Percentiles rank a stretch among this genome's conserved stretches.
Conservation (phyloP, 2,888 invertebrate species). For the Diaphora mendica region DNA sequence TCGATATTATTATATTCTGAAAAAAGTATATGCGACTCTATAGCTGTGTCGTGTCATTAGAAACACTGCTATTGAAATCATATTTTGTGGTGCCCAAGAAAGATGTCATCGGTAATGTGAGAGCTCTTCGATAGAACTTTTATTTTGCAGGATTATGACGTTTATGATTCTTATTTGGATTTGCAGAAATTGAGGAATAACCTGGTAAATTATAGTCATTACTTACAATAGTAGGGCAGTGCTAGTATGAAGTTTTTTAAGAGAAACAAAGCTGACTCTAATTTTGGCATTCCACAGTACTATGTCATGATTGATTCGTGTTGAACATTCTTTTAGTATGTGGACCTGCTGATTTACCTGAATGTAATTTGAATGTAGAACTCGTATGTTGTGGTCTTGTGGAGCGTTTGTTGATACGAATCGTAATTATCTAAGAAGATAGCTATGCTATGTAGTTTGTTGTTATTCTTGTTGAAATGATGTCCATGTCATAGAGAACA, state of each 20-base stretch:
- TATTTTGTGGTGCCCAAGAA: slow-evolving; percentile 70
- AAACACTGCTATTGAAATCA: slow-evolving; percentile 57
- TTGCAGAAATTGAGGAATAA: slow-evolving; percentile 69
- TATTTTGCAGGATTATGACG: slow-evolving; percentile 80
- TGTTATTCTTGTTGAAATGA: slow-evolving; percentile 35
- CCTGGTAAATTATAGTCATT: slow-evolving; percentile 66
- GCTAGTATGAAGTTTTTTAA: slow-evolving; percentile 40
- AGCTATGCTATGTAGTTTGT: slow-evolving; percentile 31
- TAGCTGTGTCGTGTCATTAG: slow-evolving; percentile 58
- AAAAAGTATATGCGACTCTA: slow-evolving; percentile 59
- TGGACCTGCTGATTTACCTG: slow-evolving; percentile 42
- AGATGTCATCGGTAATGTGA: slow-evolving; percentile 86
- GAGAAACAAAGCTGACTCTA: slow-evolving; percentile 76
- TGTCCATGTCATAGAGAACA: slow-evolving; percentile 35
- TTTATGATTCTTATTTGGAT: slow-evolving; percentile 71
- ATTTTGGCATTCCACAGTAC: slow-evolving; percentile 83
- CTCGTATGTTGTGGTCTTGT: slow-evolving; percentile 25
- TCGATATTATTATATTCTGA: slow-evolving; percentile 61
- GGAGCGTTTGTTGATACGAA: slow-evolving; percentile 12
- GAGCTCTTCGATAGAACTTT: slow-evolving; percentile 79
- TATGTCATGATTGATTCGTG: slow-evolving; percentile 77
- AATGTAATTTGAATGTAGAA: slow-evolving; percentile 27
- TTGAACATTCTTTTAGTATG: slow-evolving; percentile 63
- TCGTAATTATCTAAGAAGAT: slow-evolving; percentile 20
- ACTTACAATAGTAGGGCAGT: slow-evolving; percentile 33